Percentiles rank a stretch among this genome's conserved stretches.
phyloP scores from a whole-genome alignment of 2,113 vertebrate genomes.

The Diadophis punctatus region DNA sequence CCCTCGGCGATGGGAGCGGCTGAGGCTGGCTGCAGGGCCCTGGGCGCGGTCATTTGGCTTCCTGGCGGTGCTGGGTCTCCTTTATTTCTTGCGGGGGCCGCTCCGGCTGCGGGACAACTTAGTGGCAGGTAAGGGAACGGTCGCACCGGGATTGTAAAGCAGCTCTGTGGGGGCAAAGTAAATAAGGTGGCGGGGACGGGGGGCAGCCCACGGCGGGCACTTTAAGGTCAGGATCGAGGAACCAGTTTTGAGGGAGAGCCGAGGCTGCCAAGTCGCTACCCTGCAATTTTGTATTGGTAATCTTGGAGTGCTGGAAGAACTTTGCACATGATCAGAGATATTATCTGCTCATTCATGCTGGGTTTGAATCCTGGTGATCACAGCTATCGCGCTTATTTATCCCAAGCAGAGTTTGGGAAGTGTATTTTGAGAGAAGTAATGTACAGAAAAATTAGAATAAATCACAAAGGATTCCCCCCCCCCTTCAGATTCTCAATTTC shows the following conservation, averaged over 20 bases:
- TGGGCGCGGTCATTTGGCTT: slow-evolving; percentile 82
- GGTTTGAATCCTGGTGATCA: neutral
- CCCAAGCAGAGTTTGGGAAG: neutral
- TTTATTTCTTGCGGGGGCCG: slow-evolving; percentile 86
- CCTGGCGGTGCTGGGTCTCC: slow-evolving; percentile 79
- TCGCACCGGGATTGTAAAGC: neutral
- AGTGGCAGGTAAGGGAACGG: slow-evolving; percentile 78
- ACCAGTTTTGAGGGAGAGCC: neutral
- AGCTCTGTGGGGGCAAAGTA: too few relatives aligned
- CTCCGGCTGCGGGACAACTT: slow-evolving; percentile 88
- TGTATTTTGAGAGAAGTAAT: neutral
- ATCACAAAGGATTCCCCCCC: neutral
- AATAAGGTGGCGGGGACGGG: neutral
- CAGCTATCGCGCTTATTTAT: neutral
- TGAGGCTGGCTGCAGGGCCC: slow-evolving; percentile 72
- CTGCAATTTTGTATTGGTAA: neutral
- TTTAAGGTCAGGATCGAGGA: neutral
- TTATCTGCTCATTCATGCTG: neutral
- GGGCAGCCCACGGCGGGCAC: too few relatives aligned
- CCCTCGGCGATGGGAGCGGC: slow-evolving; percentile 66
- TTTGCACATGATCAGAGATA: neutral
- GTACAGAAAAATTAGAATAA: too few relatives aligned
- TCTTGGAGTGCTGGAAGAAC: neutral
- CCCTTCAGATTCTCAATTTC: neutral
- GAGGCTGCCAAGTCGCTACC: neutral